Conservation (phyloP, 2,888 invertebrate genomes). For the Pasiphila rectangulata region DNA sequence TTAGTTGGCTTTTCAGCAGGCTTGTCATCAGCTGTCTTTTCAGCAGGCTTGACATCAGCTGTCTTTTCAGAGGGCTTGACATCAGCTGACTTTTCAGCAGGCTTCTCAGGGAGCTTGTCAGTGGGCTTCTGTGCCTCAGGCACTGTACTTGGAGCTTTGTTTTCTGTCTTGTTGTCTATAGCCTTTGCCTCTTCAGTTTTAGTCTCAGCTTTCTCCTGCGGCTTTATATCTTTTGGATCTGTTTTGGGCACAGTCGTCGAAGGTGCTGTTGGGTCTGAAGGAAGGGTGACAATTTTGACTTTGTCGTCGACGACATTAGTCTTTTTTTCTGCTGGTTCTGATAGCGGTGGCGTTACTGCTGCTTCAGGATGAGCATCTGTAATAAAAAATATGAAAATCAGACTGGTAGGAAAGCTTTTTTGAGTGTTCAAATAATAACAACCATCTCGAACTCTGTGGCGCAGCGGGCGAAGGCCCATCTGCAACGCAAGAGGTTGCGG, state of each 20-base stretch:
- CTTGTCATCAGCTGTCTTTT: too few relatives aligned
- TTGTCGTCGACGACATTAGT: too few relatives aligned
- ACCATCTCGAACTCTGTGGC: too few relatives aligned
- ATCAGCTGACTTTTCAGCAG: too few relatives aligned
- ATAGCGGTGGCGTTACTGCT: not conserved
- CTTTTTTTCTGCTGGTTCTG: not conserved
- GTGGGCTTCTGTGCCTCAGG: not conserved
- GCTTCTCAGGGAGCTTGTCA: constrained; percentile 6
- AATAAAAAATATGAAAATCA: not conserved
- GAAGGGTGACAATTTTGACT: not conserved
- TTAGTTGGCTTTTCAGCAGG: constrained; percentile 25
- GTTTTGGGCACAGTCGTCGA: not conserved
- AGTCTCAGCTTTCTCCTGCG: not conserved
- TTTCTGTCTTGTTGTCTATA: constrained; percentile 4
- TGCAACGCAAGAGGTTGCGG: too few relatives aligned
- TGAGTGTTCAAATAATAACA: too few relatives aligned
- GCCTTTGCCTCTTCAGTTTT: constrained; percentile 2
- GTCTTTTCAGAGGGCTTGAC: too few relatives aligned
- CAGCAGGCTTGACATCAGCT: too few relatives aligned
- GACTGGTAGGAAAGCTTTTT: not conserved
- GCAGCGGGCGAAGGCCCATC: too few relatives aligned
- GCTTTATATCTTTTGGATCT: not conserved
- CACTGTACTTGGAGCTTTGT: not conserved
- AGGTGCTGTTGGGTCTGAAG: not conserved
- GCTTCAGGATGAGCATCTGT: not conserved